These are phyloP conservation scores for Mormyrus iriodes DNA, from an alignment of 2,113 vertebrate species.

Conservation along the genomic window DNA sequence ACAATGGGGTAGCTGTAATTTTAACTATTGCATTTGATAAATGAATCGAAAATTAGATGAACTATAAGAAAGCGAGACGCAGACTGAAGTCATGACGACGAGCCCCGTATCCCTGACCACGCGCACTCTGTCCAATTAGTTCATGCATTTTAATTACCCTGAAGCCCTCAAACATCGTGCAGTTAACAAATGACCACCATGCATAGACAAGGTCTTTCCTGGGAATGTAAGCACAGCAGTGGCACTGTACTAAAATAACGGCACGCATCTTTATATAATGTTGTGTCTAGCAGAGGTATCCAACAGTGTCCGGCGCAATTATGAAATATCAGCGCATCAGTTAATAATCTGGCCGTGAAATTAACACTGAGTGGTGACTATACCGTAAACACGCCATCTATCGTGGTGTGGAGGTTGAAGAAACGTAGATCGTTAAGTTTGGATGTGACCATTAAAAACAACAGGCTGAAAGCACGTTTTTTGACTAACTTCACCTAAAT, in stretches of 20 bases:
- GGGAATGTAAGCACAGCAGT: background rate
- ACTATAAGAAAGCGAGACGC: background rate
- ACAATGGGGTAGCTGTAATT: background rate
- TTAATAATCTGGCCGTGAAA: background rate
- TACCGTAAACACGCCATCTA: background rate
- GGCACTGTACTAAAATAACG: background rate
- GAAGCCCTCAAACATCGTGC: background rate
- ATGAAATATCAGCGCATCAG: background rate
- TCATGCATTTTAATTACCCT: slow-evolving; percentile 13
- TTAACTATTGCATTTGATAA: background rate
- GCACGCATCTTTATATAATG: background rate
- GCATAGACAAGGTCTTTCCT: background rate
- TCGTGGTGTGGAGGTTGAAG: background rate
- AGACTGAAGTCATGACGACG: slow-evolving; percentile 22
- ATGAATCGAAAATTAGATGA: background rate
- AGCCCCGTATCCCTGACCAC: slow-evolving; percentile 15
- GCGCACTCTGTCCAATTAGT: slow-evolving; percentile 20
- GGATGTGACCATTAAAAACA: background rate
- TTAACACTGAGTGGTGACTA: background rate
- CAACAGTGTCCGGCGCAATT: background rate
- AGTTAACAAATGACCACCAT: slow-evolving; percentile 2
- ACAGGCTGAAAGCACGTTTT: background rate
- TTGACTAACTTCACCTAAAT: background rate
- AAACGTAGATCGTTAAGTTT: background rate
- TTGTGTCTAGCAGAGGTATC: background rate